Conservation (phyloP, 2,888 invertebrate genomes). For the Odontocerum albicorne region DNA sequence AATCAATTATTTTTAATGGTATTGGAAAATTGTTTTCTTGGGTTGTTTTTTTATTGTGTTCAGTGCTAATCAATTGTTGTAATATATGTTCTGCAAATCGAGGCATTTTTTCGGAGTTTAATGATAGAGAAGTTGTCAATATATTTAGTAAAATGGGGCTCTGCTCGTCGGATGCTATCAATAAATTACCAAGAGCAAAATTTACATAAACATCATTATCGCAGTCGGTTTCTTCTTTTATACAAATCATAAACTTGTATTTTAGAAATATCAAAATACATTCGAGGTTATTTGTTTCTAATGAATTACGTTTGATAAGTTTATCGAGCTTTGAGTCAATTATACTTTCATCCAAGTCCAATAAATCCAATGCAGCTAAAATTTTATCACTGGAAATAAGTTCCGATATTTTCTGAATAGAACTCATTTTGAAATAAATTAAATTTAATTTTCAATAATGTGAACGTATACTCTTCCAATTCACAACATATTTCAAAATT, state of each 20-base stretch:
- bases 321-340: slow-evolving; percentile 46
- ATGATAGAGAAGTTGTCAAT: slow-evolving; percentile 42
- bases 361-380: slow-evolving; percentile 42
- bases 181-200: slow-evolving; percentile 44
- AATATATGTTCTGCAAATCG: slow-evolving; percentile 51
- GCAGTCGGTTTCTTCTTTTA: slow-evolving; percentile 48
- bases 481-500: too few relatives aligned
- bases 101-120: slow-evolving; percentile 44
- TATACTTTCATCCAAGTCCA: slow-evolving; percentile 51
- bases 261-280: slow-evolving; percentile 46
- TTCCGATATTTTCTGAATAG: not conserved
- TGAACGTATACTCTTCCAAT: too few relatives aligned
- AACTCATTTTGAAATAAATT: too few relatives aligned
- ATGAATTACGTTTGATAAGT: slow-evolving; percentile 44
- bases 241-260: slow-evolving; percentile 51
- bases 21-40: slow-evolving; percentile 5
- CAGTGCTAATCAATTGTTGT: slow-evolving; percentile 46
- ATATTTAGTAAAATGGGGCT: slow-evolving; percentile 46
- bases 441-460: too few relatives aligned
- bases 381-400: slow-evolving; percentile 11
- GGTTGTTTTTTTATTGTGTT: too few relatives aligned
- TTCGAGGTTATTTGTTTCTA: slow-evolving; percentile 44
- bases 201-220: slow-evolving; percentile 47
- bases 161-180: slow-evolving; percentile 41
- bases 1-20: slow-evolving; percentile 23